phyloP scores from a whole-genome alignment of 1,140 invertebrate genomes.

The Pseudomyrmex pallidus region DNA sequence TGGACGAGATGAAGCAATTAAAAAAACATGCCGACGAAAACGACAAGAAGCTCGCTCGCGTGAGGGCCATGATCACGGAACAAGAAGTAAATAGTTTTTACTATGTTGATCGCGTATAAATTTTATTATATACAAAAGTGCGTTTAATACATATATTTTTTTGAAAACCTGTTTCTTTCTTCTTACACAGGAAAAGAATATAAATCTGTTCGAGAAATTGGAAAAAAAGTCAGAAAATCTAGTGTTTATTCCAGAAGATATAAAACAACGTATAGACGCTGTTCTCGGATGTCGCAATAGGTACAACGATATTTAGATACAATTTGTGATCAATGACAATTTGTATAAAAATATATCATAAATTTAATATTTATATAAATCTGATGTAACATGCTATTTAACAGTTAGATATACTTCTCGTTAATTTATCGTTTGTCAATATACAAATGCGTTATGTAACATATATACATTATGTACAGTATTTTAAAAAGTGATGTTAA shows the following conservation, averaged over 20 bases:
- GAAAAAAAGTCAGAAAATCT: conserved; percentile 39
- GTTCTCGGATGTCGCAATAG: conserved; percentile 2
- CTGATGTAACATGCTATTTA: not conserved
- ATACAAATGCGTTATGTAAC: conserved; percentile 9
- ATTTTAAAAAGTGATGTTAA: not conserved
- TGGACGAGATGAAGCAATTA: conserved; percentile 38
- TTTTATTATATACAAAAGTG: not conserved
- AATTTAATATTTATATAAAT: not conserved
- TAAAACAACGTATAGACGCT: conserved; percentile 31
- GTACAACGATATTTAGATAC: not conserved
- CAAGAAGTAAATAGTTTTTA: conserved; percentile 57
- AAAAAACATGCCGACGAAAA: conserved; percentile 24
- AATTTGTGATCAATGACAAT: not conserved
- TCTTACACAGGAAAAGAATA: conserved; percentile 66
- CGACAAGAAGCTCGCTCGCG: conserved; percentile 11
- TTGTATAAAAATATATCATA: conserved; percentile 7
- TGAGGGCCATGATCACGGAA: conserved; percentile 47
- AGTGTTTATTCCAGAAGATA: not conserved
- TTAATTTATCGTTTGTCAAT: not conserved
- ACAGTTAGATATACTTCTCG: not conserved
- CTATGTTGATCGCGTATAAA: not conserved
- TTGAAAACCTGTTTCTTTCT: conserved; percentile 22
- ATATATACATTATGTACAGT: conserved; percentile 13
- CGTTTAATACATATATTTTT: not conserved
- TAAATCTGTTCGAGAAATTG: conserved; percentile 29